Evolutionary conservation across 2,888 invertebrate species (phyloP).

Genomic region (Agonum fuliginosum): DNA sequence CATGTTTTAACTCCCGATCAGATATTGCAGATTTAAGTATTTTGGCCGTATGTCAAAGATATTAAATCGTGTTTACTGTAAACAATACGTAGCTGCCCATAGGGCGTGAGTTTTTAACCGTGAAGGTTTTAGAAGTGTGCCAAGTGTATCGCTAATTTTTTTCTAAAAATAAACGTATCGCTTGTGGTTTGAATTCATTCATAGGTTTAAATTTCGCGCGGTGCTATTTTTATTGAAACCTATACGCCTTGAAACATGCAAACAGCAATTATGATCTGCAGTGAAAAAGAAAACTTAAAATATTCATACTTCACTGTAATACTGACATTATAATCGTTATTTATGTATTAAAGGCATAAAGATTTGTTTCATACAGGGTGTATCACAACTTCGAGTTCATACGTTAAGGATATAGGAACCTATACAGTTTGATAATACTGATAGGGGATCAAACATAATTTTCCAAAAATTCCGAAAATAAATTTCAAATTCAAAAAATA

Average conservation of each 20-base stretch:
- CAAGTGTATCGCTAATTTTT: constrained; percentile 2
- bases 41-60: constrained; percentile 39
- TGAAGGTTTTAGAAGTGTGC: not conserved
- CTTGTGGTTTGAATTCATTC: not conserved
- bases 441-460: too few species aligned
- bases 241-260: not conserved
- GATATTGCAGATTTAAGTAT: not conserved
- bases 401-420: too few species aligned
- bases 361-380: too few species aligned
- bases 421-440: too few species aligned
- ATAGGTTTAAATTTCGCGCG: constrained; percentile 34
- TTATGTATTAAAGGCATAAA: too few species aligned
- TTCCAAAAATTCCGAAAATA: too few species aligned
- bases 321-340: not conserved
- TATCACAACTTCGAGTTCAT: too few species aligned
- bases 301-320: not conserved
- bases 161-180: not conserved
- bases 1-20: constrained; percentile 11
- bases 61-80: constrained; percentile 1
- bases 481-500: too few species aligned
- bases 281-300: not conserved
- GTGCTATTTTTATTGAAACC: not conserved
- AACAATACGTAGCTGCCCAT: constrained; percentile 43
- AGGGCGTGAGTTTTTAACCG: constrained; percentile 4
- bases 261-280: not conserved